These are phyloP conservation scores for Hanleya hanleyi DNA, from an alignment of 2,888 invertebrate species.

Conservation along the genomic window DNA sequence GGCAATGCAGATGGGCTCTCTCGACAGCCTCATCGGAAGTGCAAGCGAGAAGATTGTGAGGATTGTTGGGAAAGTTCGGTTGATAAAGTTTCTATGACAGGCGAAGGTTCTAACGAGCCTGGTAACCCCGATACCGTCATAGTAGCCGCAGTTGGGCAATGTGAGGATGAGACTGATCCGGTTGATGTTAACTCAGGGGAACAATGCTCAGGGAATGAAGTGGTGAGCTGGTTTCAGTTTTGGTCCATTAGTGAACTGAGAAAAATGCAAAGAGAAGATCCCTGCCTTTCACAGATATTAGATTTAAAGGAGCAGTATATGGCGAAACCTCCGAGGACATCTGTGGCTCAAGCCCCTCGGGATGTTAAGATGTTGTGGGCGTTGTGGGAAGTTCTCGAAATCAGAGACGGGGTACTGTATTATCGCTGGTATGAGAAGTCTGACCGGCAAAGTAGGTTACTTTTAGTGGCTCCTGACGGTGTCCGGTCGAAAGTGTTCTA, in stretches of 20 bases:
- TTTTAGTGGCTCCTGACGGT: neutral
- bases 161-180: too few species aligned
- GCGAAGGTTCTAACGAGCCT: too few species aligned
- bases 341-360: neutral
- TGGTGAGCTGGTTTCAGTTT: neutral
- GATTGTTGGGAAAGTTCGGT: neutral
- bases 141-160: too few species aligned
- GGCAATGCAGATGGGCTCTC: conserved; percentile 24
- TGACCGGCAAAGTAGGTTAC: neutral
- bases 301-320: neutral
- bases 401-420: neutral
- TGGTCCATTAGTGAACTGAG: neutral
- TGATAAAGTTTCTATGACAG: neutral
- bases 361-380: neutral
- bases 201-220: too few species aligned
- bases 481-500: neutral
- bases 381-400: neutral
- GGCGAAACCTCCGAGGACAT: neutral
- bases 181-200: too few species aligned
- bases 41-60: neutral
- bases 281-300: neutral
- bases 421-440: neutral
- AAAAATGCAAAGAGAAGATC: neutral
- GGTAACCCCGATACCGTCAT: too few species aligned
- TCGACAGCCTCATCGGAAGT: conserved; percentile 14